Evolutionary conservation across 2,888 invertebrate genomes (phyloP), one percentile per base, ranked within the genome.

Genomic region (Thera britannica): DNA sequence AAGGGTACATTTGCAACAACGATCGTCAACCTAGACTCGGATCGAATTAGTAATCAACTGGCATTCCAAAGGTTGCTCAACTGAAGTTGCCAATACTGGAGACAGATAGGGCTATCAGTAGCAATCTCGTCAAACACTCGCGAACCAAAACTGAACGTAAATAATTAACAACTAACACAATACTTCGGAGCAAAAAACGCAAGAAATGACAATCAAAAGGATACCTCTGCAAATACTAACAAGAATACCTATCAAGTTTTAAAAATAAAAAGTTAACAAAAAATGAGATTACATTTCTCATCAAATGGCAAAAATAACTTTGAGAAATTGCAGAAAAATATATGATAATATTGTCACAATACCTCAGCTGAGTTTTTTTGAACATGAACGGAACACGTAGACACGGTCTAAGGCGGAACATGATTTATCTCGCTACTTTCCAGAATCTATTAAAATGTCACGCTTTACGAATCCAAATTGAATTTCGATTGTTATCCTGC

Each of bases 11-110:
- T 60, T 51, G 51, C 60, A 52, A 58, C 23, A 49, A 35, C 38
- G n/a, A 4, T 60, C 9, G 12, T 49, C 36, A 48, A 49, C 52
- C 6, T 52, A 34, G 41, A 52, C 60, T 52, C 34, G 11, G 60
- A 51, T 60, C 38, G 60, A 60, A 60, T 60, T 11, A 9, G 41
- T 52, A 54, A 61, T 44, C 54, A 54, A 35, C 54, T 61, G 8
- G 52, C 49, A 59, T 60, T 51, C 36, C 36, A 46, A 51, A 51
- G 5, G 48, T 12, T 35, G 23, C 12, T 60, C 44, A 58, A 46
- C 46, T 35, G 34, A 38, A 11, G 36, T 49, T 59, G 59, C 49
- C 58, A 59, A 59, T 51, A 59, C 38, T 8, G n/a, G 56, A 23
- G n/a, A 34, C n/a, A 36, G n/a, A 35, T 59, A 59, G 7, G 59